A percentile compares a stretch with the other conserved stretches of the same genome.
These are phyloP conservation scores for Hermodice carunculata DNA, from an alignment of 2,888 invertebrate genomes.

Conservation along the genomic window DNA sequence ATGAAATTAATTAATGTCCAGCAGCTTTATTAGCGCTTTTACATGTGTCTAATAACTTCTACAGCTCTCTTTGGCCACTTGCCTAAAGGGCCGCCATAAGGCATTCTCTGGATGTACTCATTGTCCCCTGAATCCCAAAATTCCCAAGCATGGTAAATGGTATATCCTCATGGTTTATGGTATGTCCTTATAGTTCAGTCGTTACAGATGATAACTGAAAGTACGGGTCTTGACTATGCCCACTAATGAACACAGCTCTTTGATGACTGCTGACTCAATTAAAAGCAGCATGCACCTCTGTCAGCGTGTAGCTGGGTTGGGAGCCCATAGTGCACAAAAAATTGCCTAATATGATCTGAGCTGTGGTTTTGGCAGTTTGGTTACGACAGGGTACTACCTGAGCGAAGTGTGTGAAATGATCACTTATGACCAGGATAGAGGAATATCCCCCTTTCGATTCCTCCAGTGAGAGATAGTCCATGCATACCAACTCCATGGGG, in stretches of 20 bases:
- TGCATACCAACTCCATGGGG: not conserved
- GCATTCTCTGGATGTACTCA: too few species aligned
- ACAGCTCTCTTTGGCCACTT: too few species aligned
- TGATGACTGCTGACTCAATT: conserved; percentile 27
- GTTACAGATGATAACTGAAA: conserved; percentile 30
- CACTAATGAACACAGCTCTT: conserved; percentile 24
- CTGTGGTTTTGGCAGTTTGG: not conserved
- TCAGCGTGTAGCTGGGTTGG: not conserved
- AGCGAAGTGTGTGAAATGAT: conserved; percentile 1
- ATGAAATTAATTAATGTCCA: too few species aligned
- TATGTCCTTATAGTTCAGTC: too few species aligned
- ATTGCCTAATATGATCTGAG: not conserved
- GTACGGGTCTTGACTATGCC: conserved; percentile 30
- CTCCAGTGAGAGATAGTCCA: conserved; percentile 1
- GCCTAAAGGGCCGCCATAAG: too few species aligned
- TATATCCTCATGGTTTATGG: too few species aligned
- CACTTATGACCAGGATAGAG: not conserved
- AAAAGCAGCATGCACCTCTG: too few species aligned
- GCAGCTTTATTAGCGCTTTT: too few species aligned
- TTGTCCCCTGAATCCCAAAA: too few species aligned
- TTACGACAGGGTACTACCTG: not conserved
- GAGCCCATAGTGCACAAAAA: not conserved
- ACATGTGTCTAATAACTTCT: too few species aligned
- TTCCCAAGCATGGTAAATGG: too few species aligned
- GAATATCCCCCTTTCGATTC: not conserved